Base-by-base conservation (phyloP, 2,888 invertebrate genomes). In the Hesperia comma region DNA sequence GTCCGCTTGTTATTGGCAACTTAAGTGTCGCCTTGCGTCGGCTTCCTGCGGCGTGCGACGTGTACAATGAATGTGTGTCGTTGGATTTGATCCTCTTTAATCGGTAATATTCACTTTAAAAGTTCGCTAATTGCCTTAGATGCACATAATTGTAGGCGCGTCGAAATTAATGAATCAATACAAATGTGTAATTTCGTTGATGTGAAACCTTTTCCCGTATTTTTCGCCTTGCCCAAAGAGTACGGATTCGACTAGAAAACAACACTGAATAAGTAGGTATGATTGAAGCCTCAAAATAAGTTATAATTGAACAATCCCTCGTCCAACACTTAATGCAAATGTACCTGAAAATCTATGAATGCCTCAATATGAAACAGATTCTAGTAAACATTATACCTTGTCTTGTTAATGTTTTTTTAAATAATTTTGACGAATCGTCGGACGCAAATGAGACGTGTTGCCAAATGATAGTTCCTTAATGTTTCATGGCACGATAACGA, bases 71-170 rank as follows among this genome's bases (percentile, higher is more conserved):
- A 55, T 54, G 55, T 55, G 17, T 55, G 37, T 37, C 10, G 37
- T 10, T 37, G 10, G 37, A 37, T 37, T 37, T 37, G 37, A 17
- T 54, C 32, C 26, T 14, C n/a, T 32, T n/a, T 32, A 32, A 12
- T 54, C 32, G n/a, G n/a, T 32, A 32, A 26, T 54, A 32, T 54
- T 54, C 54, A 54, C 54, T 6, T 17, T 55, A 55, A 37, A 54
- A 37, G 15, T 17, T 8, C 15, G 55, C 55, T 32, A 41, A 55
- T 55, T 10, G 46, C 55, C 43, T 63, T 63, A 55, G 26, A 63
- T 46, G 55, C 55, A 63, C 63, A 33, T 7, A 12, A 12, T 37
- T 6, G 33, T 63, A 55, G 55, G n/a, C 51, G 17, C 32, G 19
- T 63, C 46, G 63, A 33, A 26, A 41, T 33, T 46, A 4, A 40